Conservation (phyloP, 2,797 vertebrate species). For the Helarctos malayanus region DNA sequence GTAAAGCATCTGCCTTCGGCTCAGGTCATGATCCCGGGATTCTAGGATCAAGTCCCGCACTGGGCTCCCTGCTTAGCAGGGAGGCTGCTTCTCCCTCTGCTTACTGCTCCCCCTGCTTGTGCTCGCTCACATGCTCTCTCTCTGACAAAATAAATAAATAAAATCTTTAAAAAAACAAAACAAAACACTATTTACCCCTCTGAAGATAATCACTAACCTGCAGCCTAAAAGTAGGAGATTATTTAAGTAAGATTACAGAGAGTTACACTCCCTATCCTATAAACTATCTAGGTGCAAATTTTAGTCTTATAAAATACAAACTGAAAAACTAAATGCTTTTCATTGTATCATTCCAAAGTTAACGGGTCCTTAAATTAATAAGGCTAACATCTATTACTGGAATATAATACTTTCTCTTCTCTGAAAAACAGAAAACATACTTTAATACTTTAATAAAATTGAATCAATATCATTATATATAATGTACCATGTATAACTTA, state of each 20-base stretch:
- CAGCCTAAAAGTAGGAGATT: not conserved
- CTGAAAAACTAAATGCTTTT: not conserved
- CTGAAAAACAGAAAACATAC: slow-evolving; percentile 21
- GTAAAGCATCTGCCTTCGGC: not conserved
- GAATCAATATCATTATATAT: not conserved
- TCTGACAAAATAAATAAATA: no score
- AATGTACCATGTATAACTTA: not conserved
- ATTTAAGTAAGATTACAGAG: not conserved
- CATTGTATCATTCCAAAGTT: slow-evolving; percentile 9
- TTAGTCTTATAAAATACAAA: slow-evolving; percentile 23
- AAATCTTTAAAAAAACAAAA: no score
- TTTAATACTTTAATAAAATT: not conserved
- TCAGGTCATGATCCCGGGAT: not conserved
- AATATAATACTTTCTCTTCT: slow-evolving; percentile 36
- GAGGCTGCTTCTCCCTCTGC: no score
- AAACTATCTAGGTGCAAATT: slow-evolving; percentile 12
- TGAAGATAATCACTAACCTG: not conserved
- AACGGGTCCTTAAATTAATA: slow-evolving; percentile 21
- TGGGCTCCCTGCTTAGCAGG: no score
- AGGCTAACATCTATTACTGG: not conserved
- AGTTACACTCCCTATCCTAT: not conserved
- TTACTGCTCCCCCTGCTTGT: not conserved
- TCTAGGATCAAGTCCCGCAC: no score
- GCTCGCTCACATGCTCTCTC: no score
- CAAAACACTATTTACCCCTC: not conserved